Evolutionary conservation across 2,888 invertebrate species (phyloP).

Genomic region (Pollenia griseotomentosa): DNA sequence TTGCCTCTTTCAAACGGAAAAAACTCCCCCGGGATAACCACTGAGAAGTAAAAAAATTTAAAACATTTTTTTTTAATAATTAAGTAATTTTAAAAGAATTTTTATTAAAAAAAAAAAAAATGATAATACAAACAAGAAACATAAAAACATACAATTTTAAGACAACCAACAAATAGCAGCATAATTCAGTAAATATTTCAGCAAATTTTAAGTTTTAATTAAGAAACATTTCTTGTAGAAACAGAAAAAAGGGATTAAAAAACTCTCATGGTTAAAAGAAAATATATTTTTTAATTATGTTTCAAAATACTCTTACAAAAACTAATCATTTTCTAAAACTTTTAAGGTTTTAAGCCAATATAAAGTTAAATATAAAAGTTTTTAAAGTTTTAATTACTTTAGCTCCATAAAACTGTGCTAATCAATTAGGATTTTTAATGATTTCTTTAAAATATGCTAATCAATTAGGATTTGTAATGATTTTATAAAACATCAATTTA

Average conservation of each 20-base stretch:
- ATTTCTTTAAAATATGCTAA: neutral
- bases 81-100: slow-evolving; percentile 51
- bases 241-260: neutral
- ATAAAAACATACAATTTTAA: slow-evolving; percentile 48
- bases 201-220: slow-evolving; percentile 29
- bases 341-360: too few species aligned
- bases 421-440: too few species aligned
- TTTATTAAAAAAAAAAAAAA: slow-evolving; percentile 30
- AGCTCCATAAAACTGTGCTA: neutral
- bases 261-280: neutral
- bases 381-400: neutral
- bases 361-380: too few species aligned
- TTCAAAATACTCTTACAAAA: too few species aligned
- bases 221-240: neutral
- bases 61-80: slow-evolving; percentile 56
- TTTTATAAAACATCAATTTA: too few species aligned
- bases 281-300: too few species aligned
- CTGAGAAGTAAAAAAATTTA: slow-evolving; percentile 33
- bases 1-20: neutral
- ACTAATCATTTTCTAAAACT: too few species aligned
- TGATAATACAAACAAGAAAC: slow-evolving; percentile 22
- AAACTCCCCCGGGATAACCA: slow-evolving; percentile 14
- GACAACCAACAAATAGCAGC: slow-evolving; percentile 65
- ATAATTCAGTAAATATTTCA: slow-evolving; percentile 67
- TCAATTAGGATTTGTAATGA: too few species aligned